Conservation (phyloP, 2,888 invertebrate genomes). For the Boloria selene region DNA sequence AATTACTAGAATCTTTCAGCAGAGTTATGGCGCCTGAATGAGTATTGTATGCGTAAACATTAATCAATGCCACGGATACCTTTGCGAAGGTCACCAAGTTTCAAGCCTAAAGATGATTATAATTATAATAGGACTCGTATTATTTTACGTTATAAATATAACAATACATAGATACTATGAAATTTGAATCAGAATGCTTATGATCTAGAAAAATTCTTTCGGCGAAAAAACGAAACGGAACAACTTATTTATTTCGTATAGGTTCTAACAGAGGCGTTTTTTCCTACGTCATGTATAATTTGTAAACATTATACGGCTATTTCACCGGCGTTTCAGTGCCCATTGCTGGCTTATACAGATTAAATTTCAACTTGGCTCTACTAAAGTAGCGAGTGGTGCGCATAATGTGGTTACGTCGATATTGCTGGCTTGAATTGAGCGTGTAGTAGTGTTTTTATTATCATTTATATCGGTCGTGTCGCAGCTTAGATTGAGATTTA, state of each 20-base stretch:
- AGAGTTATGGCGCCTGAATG: slow-evolving; percentile 56
- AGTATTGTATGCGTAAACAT: slow-evolving; percentile 73
- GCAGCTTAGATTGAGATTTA: slow-evolving; percentile 61
- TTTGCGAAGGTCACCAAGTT: slow-evolving; percentile 63
- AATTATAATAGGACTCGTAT: background rate
- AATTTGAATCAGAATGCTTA: background rate
- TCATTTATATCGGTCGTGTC: slow-evolving; percentile 67
- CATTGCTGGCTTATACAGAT: slow-evolving; percentile 33
- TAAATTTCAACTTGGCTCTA: slow-evolving; percentile 21
- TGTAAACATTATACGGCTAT: slow-evolving; percentile 2
- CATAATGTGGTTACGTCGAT: slow-evolving; percentile 25
- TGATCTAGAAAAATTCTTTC: background rate
- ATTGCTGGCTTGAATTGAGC: slow-evolving; percentile 35
- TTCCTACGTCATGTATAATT: background rate
- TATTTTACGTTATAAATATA: too few species aligned
- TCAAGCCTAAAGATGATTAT: slow-evolving; percentile 48
- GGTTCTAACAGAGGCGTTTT: slow-evolving; percentile 12
- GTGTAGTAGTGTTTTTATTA: slow-evolving; percentile 61
- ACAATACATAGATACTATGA: too few species aligned
- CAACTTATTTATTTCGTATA: slow-evolving; percentile 13
- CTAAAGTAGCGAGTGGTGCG: slow-evolving; percentile 29
- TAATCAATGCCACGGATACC: slow-evolving; percentile 76
- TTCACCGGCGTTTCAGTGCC: slow-evolving; percentile 18
- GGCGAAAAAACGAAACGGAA: slow-evolving; percentile 1
- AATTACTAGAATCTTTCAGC: slow-evolving; percentile 51